A percentile compares a stretch with the other conserved stretches of the same genome.
phyloP scores from a whole-genome alignment of 2,888 invertebrate genomes.

The Agriotes lineatus region DNA sequence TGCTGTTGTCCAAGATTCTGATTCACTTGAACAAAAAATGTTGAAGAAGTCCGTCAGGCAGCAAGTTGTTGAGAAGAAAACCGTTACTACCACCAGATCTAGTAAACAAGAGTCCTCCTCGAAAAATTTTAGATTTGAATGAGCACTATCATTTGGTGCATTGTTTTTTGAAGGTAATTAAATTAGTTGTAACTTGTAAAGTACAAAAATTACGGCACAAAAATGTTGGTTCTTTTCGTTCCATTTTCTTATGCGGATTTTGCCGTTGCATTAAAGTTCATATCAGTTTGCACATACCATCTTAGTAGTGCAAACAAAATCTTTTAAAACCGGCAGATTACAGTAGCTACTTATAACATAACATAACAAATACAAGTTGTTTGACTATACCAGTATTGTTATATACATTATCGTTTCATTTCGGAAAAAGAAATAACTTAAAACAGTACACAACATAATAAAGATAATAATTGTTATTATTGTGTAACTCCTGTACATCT shows the following conservation, averaged over 20 bases:
- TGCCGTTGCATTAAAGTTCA: background rate
- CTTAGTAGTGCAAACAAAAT: too few species aligned
- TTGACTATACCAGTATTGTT: too few species aligned
- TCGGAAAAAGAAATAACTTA: too few species aligned
- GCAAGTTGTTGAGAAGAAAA: slow-evolving; percentile 77
- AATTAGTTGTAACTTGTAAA: slow-evolving; percentile 4
- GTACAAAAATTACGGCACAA: slow-evolving; percentile 14
- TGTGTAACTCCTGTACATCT: too few species aligned
- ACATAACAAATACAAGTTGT: too few species aligned
- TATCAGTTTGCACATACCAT: too few species aligned
- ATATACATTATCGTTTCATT: too few species aligned
- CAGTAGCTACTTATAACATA: too few species aligned
- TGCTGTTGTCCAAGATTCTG: slow-evolving; percentile 66
- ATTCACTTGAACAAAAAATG: slow-evolving; percentile 75
- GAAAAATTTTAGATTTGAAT: slow-evolving; percentile 64
- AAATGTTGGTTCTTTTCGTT: background rate
- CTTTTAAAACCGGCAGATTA: too few species aligned
- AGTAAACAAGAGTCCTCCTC: slow-evolving; percentile 64
- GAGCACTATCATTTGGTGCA: slow-evolving; percentile 27
- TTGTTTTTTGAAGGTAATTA: background rate
- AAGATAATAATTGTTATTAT: too few species aligned
- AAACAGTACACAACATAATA: too few species aligned
- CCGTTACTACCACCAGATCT: slow-evolving; percentile 73
- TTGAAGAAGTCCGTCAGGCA: slow-evolving; percentile 78
- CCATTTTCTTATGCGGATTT: background rate